Conservation (phyloP, 2,113 vertebrate species). For the Paramisgurnus dabryanus region DNA sequence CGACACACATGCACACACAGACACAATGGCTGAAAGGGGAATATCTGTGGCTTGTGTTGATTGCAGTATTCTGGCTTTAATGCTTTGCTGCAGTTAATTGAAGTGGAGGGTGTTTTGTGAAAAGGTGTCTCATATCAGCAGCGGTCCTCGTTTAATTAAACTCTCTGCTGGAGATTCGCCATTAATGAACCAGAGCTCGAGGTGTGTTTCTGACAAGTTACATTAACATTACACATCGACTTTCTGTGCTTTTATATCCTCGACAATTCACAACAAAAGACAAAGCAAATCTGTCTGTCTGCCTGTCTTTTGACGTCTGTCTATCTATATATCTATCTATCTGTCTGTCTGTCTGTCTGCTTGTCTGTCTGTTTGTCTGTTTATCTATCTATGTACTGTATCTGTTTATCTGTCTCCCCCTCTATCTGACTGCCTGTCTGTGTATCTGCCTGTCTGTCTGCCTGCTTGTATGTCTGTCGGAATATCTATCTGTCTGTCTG, state of each 20-base stretch:
- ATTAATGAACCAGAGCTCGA: slow-evolving; percentile 61
- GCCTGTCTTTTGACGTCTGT: too few species aligned
- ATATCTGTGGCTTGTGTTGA: slow-evolving; percentile 4
- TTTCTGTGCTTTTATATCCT: neutral
- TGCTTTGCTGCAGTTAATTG: slow-evolving; percentile 43
- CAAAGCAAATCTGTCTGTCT: too few species aligned
- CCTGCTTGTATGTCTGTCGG: too few species aligned
- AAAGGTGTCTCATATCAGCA: slow-evolving; percentile 47
- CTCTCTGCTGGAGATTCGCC: slow-evolving; percentile 73
- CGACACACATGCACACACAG: slow-evolving; percentile 9
- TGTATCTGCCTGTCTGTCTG: too few species aligned
- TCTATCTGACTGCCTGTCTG: too few species aligned
- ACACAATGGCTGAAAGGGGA: slow-evolving; percentile 22
- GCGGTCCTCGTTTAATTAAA: slow-evolving; percentile 79
- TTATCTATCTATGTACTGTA: too few species aligned
- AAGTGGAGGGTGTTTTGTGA: slow-evolving; percentile 34
- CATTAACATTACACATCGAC: neutral
- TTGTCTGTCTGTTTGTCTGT: too few species aligned
- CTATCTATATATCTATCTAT: too few species aligned
- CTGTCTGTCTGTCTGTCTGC: too few species aligned
- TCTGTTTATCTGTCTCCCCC: too few species aligned
- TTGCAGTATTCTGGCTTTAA: slow-evolving; percentile 14
- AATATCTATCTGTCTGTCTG: neutral
- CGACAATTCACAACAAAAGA: too few species aligned
- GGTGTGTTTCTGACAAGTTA: slow-evolving; percentile 17